Evolutionary conservation across 2,888 invertebrate species (phyloP), one percentile per base, ranked within the genome.

Genomic region (Phytoseiulus persimilis): DNA sequence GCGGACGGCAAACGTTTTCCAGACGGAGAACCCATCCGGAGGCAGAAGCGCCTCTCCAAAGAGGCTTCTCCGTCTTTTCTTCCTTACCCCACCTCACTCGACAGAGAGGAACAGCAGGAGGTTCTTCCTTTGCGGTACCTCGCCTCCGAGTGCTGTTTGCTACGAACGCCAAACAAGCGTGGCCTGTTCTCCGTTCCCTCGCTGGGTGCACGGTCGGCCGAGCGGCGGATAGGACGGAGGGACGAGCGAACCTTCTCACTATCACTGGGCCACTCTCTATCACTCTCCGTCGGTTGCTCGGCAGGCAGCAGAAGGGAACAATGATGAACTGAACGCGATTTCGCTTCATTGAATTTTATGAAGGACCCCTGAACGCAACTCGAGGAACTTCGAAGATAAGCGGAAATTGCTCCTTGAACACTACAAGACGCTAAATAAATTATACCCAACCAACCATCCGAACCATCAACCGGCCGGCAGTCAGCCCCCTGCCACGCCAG

Each of bases 141-240:
- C 28, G 46, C 46, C 46, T 11, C 46, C 46, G 65, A 65, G 9
- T 65, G 65, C 65, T 28, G 65, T 65, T 65, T 65, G 65, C 65
- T 65, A 65, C 65, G 65, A 65, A 65, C 65, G 65, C 65, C 65
- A 65, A 65, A 65, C 65, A 65, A 65, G 65, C 65, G 65, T 65
- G 65, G 65, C 65, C 65, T 65, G 65, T 65, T 65, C 65, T 65
- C 65, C 18, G 65, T 65, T 65, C 65, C 18, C 9, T 39, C 65
- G 65, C 65, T 65, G 2, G 65, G 65, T 11, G 65, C 65, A 65
- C 65, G 65, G 65, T 23, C 65, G 65, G 28, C 14, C 65, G 23
- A 28, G 1, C 65, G 65, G 65, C 65, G 23, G 65, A 39, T 39
- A 39, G 39, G 18, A 65, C 65, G 23, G 46, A 65, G 9, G 65